These are phyloP conservation scores for Coptotermes formosanus DNA, from an alignment of 1,140 invertebrate species.

Conservation along the genomic window DNA sequence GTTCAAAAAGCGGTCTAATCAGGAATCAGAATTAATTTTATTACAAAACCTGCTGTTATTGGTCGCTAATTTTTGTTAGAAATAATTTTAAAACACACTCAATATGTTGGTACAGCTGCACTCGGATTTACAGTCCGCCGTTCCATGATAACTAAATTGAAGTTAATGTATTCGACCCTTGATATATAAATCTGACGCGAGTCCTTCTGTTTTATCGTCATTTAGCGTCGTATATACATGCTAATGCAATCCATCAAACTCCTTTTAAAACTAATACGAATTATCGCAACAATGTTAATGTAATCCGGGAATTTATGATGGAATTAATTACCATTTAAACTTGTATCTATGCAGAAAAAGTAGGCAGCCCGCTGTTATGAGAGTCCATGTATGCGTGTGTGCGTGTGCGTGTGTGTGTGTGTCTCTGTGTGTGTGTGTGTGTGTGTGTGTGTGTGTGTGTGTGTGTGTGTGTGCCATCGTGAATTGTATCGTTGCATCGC, in stretches of 20 bases:
- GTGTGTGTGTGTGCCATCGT: not conserved
- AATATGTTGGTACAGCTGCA: no score
- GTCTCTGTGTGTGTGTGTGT: no score
- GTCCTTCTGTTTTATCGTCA: not conserved
- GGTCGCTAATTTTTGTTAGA: no score
- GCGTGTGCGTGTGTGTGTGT: no score
- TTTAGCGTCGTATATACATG: not conserved
- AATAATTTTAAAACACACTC: no score
- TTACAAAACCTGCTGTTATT: no score
- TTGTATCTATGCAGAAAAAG: not conserved
- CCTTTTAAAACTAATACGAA: not conserved
- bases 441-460: no score
- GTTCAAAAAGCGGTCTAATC: no score
- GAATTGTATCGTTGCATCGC: not conserved
- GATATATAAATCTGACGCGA: not conserved
- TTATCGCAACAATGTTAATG: slow-evolving; percentile 15
- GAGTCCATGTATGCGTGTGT: not conserved
- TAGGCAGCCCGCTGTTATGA: not conserved
- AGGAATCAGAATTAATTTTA: no score
- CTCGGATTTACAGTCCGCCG: not conserved
- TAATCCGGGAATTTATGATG: not conserved
- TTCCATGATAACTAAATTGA: not conserved
- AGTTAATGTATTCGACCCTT: not conserved
- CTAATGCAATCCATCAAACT: not conserved
- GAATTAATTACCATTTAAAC: slow-evolving; percentile 15